Base-by-base conservation (phyloP, 2,113 vertebrate species). In the Carollia perspicillata region DNA sequence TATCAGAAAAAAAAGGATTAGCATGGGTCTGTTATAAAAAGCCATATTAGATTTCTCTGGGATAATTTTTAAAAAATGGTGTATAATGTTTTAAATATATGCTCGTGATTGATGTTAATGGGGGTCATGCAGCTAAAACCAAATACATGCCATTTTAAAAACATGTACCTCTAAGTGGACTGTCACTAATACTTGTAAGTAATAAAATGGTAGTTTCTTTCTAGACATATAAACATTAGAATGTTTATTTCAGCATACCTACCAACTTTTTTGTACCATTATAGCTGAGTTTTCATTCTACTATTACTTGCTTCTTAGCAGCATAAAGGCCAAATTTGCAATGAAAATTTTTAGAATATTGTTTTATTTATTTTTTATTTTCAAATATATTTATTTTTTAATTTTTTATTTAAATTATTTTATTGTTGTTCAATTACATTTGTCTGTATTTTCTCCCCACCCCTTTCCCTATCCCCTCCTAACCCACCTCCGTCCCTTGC, bases 121-220 rank as follows among this genome's bases (percentile, higher is more conserved):
- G 95, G 90, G 97, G 74, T 98, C 97, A 97, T 96, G 97, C 96
- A 89, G 98, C 95, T 98, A 97, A 97, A 96, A 96, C 58, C 40
- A 80, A 90, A 97, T 55, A 97, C 37, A 97, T 66, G 72, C 79
- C 95, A 97, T 96, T 85, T 84, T 4, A 23, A 13, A 42, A 98
- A 97, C 98, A 97, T 80, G 37, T 88, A 93, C 84, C 96, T 95
- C 77, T 98, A 96, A 98, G 94, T 98, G 96, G 98, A 98, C 97
- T 97, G 93, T 96, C 97, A 98, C 95, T 98, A 98, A 92, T 86
- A 22, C 3, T 86, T 96, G 37, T 97, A 95, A 98, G 97, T 95
- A 97, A 97, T 98, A 97, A 98, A 97, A 98, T 91, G 84, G 65
- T 88, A 95, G 55, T 95, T 97, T 98, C 93, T 97, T 97, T 97